These are phyloP conservation scores for Sarcophaga variegata DNA, from an alignment of 2,888 invertebrate species.

Conservation along the genomic window DNA sequence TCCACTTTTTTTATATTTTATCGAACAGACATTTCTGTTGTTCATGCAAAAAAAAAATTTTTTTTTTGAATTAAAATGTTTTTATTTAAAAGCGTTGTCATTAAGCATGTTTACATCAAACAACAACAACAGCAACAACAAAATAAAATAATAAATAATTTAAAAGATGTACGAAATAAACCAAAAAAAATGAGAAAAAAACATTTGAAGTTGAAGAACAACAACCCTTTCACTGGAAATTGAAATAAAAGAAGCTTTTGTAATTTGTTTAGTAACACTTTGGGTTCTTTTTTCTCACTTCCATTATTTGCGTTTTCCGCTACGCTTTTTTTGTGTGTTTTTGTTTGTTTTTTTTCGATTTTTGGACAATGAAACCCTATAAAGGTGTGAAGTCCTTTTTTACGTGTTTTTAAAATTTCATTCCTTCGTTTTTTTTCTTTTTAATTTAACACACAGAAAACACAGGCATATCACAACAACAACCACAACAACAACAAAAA, in stretches of 20 bases:
- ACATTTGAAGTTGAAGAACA: slow-evolving; percentile 3
- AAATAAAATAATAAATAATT: slow-evolving; percentile 9
- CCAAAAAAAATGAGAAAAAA: not conserved
- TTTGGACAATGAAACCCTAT: slow-evolving; percentile 64
- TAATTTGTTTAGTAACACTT: slow-evolving; percentile 65
- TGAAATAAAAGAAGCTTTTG: slow-evolving; percentile 49
- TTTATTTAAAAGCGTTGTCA: not conserved
- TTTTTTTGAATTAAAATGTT: not conserved
- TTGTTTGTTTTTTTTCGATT: slow-evolving; percentile 5
- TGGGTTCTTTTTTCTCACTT: slow-evolving; percentile 26
- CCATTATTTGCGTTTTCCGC: not conserved
- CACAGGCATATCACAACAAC: slow-evolving; percentile 14
- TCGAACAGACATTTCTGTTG: not conserved
- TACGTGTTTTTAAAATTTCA: slow-evolving; percentile 27
- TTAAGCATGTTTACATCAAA: slow-evolving; percentile 2
- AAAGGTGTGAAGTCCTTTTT: slow-evolving; percentile 71
- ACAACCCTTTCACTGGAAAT: slow-evolving; percentile 49
- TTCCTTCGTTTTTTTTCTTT: slow-evolving; percentile 19
- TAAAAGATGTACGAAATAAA: not conserved
- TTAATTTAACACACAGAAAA: slow-evolving; percentile 47
- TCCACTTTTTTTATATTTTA: not conserved
- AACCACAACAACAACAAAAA: slow-evolving; percentile 14
- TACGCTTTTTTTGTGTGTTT: not conserved
- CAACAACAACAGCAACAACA: not conserved
- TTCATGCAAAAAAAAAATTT: not conserved